Base-by-base conservation (phyloP, 2,888 invertebrate species). In the Ophion slaviceki region DNA sequence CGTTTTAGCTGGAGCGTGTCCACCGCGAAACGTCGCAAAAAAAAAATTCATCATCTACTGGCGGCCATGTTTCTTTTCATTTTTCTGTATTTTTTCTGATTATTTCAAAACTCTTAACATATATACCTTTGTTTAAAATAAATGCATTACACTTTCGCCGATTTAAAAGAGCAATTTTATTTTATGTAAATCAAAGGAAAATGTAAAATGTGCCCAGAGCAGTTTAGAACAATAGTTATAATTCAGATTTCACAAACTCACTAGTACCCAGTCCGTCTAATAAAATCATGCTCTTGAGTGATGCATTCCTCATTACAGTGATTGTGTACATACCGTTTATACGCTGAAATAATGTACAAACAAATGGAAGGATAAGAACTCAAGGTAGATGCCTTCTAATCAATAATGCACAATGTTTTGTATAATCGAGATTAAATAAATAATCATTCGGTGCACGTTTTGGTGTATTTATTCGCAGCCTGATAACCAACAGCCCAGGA, bases 391-490 rank as follows among this genome's bases (percentile, higher is more conserved):
- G 7, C 7, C 45, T 14, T 67, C 36, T 20, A 36, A 61, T 40
- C 57, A 67, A 72, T 61, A 75, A 76, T 40, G 53, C 62, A 75
- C 67, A 10, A 20, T 53, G n/a, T 53, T 40, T 8, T 53, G 11
- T 74, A 74, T 14, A 64, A 62, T 20, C 14, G n/a, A 47, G 32
- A 64, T 62, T 77, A 47, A 80, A 82, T 32, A 59, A 81, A 68
- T 75, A 81, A 80, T 47, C 36, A n/a, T 61, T 36, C 62, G 57
- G 61, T 32, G n/a, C 40, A 82, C 8, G 64, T 75, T 36, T 57
- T 11, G 32, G 24, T 57, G 45, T 28, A 20, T 79, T 82, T 79
- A 82, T 82, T 85, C 47, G 32, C n/a, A 75, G 67, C 47, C 53
- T 45, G 28, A n/a, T 68, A 53, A 47, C 68, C 68, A 47, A 72